A percentile compares a stretch with the other conserved stretches of the same genome.
Evolutionary conservation across 2,888 invertebrate species (phyloP).

Genomic region (Nephrotoma appendiculata): DNA sequence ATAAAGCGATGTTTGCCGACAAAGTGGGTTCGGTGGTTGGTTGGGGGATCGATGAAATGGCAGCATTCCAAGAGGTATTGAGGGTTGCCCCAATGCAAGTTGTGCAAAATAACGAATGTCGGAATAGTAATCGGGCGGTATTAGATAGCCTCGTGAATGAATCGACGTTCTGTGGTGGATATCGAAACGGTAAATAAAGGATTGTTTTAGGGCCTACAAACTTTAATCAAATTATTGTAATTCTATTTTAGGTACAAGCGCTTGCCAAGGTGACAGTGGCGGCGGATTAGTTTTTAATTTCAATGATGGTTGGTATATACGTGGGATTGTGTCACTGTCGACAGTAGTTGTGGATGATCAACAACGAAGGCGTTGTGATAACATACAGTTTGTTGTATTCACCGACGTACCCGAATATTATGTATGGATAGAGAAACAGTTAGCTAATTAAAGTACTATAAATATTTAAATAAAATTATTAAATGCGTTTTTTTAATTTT

Average conservation of each 20-base stretch:
- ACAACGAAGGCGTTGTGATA: conserved; percentile 30
- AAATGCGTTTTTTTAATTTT: too few species aligned
- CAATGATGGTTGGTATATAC: conserved; percentile 8
- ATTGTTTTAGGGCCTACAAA: background rate
- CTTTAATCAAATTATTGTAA: background rate
- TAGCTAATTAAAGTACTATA: background rate
- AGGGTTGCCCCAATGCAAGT: conserved; percentile 19
- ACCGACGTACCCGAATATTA: conserved; percentile 29
- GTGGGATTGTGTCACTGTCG: conserved; percentile 15
- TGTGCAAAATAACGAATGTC: conserved; percentile 22
- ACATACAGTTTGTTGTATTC: conserved; percentile 32
- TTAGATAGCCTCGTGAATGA: conserved; percentile 10
- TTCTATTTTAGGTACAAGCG: conserved; percentile 24
- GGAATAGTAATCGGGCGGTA: conserved; percentile 14
- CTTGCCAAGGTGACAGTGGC: conserved; percentile 39
- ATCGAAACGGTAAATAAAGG: conserved; percentile 9
- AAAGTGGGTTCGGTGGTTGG: conserved; percentile 15
- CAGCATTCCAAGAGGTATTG: background rate
- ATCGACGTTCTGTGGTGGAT: conserved; percentile 14
- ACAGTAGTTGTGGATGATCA: conserved; percentile 7
- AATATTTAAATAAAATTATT: too few species aligned
- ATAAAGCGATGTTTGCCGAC: background rate
- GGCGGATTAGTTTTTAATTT: conserved; percentile 31
- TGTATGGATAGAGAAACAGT: conserved; percentile 19
- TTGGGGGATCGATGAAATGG: conserved; percentile 22